Base-by-base conservation (phyloP, 2,888 invertebrate species). In the Lasioglossum morio region DNA sequence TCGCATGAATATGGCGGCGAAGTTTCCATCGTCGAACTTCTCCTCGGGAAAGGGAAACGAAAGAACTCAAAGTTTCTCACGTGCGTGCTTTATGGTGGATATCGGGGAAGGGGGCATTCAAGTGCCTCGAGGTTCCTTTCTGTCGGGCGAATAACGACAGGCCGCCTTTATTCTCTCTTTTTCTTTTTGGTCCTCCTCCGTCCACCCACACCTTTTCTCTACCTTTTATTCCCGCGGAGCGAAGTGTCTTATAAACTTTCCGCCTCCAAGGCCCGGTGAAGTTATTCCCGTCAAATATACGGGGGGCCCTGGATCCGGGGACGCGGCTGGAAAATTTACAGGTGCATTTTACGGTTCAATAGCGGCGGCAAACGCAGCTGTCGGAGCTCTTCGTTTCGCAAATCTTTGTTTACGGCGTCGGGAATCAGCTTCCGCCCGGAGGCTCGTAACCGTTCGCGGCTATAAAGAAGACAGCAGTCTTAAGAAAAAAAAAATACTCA, bases 21-120 rank as follows among this genome's bases (percentile, higher is more conserved):
- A 82, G 74, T 77, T 23, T 84, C 30, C 19, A 30, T 66, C 66
- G 34, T 30, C 19, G 34, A 66, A 66, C 7, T 34, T 66, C 16
- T 53, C 73, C 57, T 27, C 3, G 8, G 30, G 23, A 48, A n/a
- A 19, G 40, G 30, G 12, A 40, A 2, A 4, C 57, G 23, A 73
- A 66, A 73, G 82, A 66, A 63, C 46, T 69, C 53, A 27, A 82
- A 82, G 69, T 84, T 83, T 63, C 83, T 84, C 84, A 84, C 84
- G 83, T 78, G 84, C 83, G 77, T 84, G 83, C 77, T 84, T 84
- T 84, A 83, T 74, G 77, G 74, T 30, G 74, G 83, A 77, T 82
- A 82, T 84, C 83, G 73, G 60, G 12, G 75, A 40, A 12, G 16
- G 66, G 63, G n/a, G 60, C 53, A 37, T 69, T 66, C 74, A 48